Evolutionary conservation across 2,888 invertebrate genomes (phyloP).

Genomic region (Lissocephala sabroskyi): DNA sequence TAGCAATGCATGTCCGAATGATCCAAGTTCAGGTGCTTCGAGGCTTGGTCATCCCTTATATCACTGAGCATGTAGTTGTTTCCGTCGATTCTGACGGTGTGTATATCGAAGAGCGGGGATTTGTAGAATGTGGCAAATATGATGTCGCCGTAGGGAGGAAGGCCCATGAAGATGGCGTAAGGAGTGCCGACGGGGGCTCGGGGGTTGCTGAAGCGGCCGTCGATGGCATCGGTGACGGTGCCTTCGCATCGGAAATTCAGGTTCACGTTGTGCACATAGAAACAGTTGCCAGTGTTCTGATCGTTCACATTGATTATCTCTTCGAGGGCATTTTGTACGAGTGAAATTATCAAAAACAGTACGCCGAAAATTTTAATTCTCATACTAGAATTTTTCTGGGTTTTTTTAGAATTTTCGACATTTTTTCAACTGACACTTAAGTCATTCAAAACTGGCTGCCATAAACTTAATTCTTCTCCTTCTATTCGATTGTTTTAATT

Average conservation of each 20-base stretch:
- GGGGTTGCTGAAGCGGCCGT: neutral
- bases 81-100: neutral
- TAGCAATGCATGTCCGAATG: slow-evolving; percentile 6
- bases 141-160: neutral
- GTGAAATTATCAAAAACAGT: too few species aligned
- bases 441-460: too few species aligned
- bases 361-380: too few species aligned
- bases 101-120: neutral
- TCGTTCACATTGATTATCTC: neutral
- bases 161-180: neutral
- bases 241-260: neutral
- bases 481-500: too few species aligned
- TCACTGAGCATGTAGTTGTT: too few species aligned
- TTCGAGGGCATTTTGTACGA: too few species aligned
- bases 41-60: neutral
- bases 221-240: neutral
- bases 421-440: too few species aligned
- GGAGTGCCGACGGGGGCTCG: slow-evolving; percentile 6
- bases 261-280: neutral
- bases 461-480: too few species aligned
- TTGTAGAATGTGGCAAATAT: slow-evolving; percentile 1
- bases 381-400: too few species aligned
- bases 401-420: too few species aligned
- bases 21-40: too few species aligned
- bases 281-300: neutral